Evolutionary conservation across 2,888 invertebrate genomes (phyloP).

Genomic region (Ctena decussata): DNA sequence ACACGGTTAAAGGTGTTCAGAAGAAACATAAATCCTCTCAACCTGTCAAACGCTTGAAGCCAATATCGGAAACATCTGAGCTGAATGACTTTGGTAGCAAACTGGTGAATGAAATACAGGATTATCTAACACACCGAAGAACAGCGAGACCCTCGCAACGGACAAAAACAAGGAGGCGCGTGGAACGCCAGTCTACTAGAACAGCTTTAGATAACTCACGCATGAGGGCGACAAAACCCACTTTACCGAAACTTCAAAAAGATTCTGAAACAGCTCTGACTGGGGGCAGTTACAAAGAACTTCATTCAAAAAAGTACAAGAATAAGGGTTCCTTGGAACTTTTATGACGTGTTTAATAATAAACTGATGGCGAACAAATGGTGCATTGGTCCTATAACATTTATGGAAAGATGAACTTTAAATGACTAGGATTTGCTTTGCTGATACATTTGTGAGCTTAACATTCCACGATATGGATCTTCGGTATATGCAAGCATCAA

Average conservation of each 20-base stretch:
- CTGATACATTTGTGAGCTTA: too few species aligned
- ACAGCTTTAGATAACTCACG: conserved; percentile 2
- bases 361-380: too few species aligned
- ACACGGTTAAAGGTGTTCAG: background rate
- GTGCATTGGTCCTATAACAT: too few species aligned
- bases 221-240: conserved; percentile 32
- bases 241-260: background rate
- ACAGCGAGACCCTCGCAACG: background rate
- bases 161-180: background rate
- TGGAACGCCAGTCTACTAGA: conserved; percentile 29
- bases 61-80: background rate
- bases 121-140: background rate
- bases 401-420: too few species aligned
- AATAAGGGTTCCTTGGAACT: background rate
- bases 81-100: background rate
- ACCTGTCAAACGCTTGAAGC: background rate
- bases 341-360: too few species aligned
- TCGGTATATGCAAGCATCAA: too few species aligned
- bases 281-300: conserved; percentile 53
- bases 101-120: background rate
- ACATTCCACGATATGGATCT: too few species aligned
- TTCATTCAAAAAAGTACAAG: conserved; percentile 40
- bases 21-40: background rate
- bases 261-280: background rate
- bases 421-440: too few species aligned